Percentiles rank a stretch among this genome's conserved stretches.
These are phyloP conservation scores for Calidris pygmaea DNA, from an alignment of 2,113 vertebrate species.

Conservation along the genomic window DNA sequence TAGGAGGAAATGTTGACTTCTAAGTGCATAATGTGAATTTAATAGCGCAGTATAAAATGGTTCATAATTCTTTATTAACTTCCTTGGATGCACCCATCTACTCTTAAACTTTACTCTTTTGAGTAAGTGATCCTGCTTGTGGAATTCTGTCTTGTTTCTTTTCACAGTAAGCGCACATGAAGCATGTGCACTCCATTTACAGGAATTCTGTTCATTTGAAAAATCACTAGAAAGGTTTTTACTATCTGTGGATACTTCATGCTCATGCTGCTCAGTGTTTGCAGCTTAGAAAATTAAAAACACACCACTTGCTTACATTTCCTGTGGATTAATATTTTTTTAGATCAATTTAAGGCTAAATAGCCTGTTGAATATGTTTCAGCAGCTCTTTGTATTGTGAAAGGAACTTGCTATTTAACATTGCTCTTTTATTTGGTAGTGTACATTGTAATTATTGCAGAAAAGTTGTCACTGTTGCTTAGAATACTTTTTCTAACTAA, in stretches of 20 bases:
- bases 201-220: background rate
- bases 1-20: background rate
- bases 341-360: background rate
- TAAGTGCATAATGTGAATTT: background rate
- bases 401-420: background rate
- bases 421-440: background rate
- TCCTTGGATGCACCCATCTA: background rate
- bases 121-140: background rate
- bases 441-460: background rate
- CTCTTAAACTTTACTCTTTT: background rate
- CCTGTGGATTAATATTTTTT: background rate
- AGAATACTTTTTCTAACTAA: background rate
- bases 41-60: background rate
- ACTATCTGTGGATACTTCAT: background rate
- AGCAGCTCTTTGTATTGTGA: background rate
- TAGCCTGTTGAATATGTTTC: background rate
- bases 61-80: background rate
- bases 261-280: background rate
- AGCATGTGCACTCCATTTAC: background rate
- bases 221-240: background rate
- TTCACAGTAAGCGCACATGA: accelerated
- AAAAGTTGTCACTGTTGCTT: background rate
- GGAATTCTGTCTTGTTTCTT: background rate
- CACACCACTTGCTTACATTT: background rate
- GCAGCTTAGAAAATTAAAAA: background rate